Evolutionary conservation across 1,140 invertebrate species (phyloP), one percentile per base, ranked within the genome.

Genomic region (Hylaeus volcanicus): DNA sequence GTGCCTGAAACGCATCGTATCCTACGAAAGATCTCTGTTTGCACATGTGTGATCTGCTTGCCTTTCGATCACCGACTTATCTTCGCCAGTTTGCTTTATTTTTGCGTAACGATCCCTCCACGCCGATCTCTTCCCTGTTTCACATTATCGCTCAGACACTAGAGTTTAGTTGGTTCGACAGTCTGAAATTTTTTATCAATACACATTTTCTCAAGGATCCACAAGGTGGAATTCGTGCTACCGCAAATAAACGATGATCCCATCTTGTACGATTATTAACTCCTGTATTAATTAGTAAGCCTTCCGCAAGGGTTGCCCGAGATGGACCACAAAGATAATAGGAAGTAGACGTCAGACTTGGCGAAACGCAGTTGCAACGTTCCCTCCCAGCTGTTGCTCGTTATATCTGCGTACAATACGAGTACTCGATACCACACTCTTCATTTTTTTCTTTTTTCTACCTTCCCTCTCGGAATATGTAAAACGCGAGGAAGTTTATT

Each of bases 401-500:
- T 83, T 75, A 68, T 69, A 15, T 56, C 43, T 58, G 55, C 60
- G 55, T 64, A 48, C 2, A 14, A 53, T 55, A 14, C 15, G 55
- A 14, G 53, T 1, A 5, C 11, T 48, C 64, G 43, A 66, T 15
- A 48, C 43, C 26, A 43, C 12, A 64, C 39, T 51, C 51, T 51
- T 2, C 11, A 6, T 9, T n/a, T 3, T 43, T 48, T 12, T 37
- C 39, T 26, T 26, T 11, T 6, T 15, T 60, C 26, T 66, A 4
- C 69, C 45, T n/a, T 39, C 6, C 6, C 37, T 48, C 41, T 58
- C 39, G 39, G 60, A 55, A 45, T 73, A 73, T 55, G 81, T 79
- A 83, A 74, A 75, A 79, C 66, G 81, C 72, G 55, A 37, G 74
- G 39, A 74, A 26, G n/a, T 66, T 55, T 61, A 63, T 75, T 60